A percentile compares a stretch with the other conserved stretches of the same genome.
Evolutionary conservation across 2,113 vertebrate species (phyloP).

Genomic region (Triplophysa tibetana): DNA sequence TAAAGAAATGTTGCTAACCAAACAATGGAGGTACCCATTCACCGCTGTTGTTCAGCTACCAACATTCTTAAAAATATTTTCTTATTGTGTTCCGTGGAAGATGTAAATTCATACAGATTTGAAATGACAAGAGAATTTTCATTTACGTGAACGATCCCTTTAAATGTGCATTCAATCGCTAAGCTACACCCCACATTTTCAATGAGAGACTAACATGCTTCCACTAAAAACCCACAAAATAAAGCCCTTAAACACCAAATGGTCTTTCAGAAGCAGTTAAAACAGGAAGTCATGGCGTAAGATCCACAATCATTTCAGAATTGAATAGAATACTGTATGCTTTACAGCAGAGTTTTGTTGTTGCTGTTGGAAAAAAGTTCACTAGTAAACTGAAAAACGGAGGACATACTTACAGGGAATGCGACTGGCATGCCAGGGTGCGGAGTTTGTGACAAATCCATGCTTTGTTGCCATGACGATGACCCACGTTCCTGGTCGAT

Average conservation of each 20-base stretch:
- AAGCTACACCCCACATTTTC: slow-evolving; percentile 2
- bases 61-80: too few species aligned
- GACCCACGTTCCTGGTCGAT: slow-evolving; percentile 80
- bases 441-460: slow-evolving; percentile 81
- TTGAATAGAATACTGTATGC: neutral
- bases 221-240: neutral
- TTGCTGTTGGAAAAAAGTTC: neutral
- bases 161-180: slow-evolving; percentile 15
- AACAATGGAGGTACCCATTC: too few species aligned
- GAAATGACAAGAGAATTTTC: too few species aligned
- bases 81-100: too few species aligned
- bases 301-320: neutral
- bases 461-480: slow-evolving; percentile 73
- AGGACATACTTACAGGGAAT: slow-evolving; percentile 77
- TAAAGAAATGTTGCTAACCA: too few species aligned
- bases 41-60: too few species aligned
- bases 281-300: neutral
- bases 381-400: neutral
- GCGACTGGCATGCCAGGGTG: slow-evolving; percentile 83
- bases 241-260: neutral
- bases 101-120: too few species aligned
- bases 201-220: neutral
- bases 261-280: neutral
- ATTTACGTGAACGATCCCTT: neutral
- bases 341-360: neutral